A percentile compares a stretch with the other conserved stretches of the same genome.
phyloP scores from a whole-genome alignment of 2,113 vertebrate genomes.

The Triplophysa dalaica region DNA sequence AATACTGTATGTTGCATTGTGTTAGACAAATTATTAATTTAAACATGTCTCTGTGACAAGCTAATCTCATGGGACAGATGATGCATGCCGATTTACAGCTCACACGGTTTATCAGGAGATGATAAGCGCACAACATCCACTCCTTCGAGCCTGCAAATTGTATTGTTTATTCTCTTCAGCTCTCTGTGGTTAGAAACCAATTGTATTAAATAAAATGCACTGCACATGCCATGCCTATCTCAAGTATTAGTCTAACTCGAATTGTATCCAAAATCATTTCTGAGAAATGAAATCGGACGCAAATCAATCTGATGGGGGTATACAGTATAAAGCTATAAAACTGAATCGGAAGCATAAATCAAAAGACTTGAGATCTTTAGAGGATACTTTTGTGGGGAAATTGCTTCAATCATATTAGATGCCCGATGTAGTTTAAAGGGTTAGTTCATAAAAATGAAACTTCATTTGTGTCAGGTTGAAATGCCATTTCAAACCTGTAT shows the following conservation, averaged over 20 bases:
- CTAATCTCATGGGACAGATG: conserved; percentile 4
- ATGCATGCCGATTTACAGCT: neutral
- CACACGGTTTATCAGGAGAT: neutral
- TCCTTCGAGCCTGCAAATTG: neutral
- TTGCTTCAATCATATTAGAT: conserved; percentile 25
- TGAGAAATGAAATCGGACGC: too few relatives aligned
- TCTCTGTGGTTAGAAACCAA: too few relatives aligned
- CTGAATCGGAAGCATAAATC: conserved; percentile 2
- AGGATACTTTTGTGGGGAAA: conserved; percentile 16
- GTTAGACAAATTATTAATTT: neutral
- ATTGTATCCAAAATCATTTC: too few relatives aligned
- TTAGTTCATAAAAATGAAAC: too few relatives aligned
- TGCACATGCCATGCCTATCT: too few relatives aligned
- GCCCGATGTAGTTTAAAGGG: conserved; percentile 37
- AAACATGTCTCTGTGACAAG: conserved; percentile 14
- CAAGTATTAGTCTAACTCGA: too few relatives aligned
- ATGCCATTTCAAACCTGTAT: too few relatives aligned
- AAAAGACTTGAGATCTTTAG: neutral
- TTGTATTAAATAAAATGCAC: too few relatives aligned
- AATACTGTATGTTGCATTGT: conserved; percentile 16
- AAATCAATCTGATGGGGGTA: too few relatives aligned
- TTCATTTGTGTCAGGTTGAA: too few relatives aligned
- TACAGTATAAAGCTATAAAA: neutral
- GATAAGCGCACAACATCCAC: neutral
- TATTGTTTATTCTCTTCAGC: neutral